Evolutionary conservation across 2,113 vertebrate species (phyloP).

Genomic region (Illadopsis cleaveri): DNA sequence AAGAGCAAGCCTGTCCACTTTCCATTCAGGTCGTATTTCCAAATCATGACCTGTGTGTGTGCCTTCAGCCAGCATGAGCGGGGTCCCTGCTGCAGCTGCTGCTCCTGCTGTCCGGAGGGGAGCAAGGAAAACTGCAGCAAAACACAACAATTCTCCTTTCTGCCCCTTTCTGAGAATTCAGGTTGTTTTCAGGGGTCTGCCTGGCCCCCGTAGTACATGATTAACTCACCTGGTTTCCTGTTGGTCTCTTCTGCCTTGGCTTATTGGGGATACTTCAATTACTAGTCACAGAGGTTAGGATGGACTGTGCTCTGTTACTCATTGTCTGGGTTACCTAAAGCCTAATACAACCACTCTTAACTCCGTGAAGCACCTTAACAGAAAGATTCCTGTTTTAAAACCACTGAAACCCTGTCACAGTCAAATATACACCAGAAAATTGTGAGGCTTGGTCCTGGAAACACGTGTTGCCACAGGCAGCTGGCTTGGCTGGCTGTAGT

Average conservation of each 20-base stretch:
- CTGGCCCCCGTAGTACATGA: background rate
- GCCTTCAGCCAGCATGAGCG: background rate
- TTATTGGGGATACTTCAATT: background rate
- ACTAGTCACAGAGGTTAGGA: background rate
- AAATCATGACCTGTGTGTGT: background rate
- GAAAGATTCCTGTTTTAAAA: conserved; percentile 4
- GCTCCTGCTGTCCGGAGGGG: background rate
- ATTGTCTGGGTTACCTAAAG: background rate
- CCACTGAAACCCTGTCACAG: background rate
- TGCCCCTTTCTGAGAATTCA: conserved; percentile 26
- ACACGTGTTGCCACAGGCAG: background rate
- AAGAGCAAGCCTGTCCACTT: background rate
- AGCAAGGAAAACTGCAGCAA: background rate
- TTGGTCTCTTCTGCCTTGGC: background rate
- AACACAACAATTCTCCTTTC: background rate
- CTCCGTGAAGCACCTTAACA: background rate
- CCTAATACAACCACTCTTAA: background rate
- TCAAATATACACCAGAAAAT: background rate
- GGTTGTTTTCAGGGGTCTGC: background rate
- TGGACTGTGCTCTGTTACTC: background rate
- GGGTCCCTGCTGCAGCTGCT: background rate
- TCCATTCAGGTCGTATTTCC: background rate
- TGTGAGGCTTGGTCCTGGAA: conserved; percentile 20
- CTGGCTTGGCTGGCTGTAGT: background rate
- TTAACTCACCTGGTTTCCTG: background rate